Evolutionary conservation across 2,888 invertebrate genomes (phyloP), one percentile per base, ranked within the genome.

Genomic region (Camptogramma bilineatum): DNA sequence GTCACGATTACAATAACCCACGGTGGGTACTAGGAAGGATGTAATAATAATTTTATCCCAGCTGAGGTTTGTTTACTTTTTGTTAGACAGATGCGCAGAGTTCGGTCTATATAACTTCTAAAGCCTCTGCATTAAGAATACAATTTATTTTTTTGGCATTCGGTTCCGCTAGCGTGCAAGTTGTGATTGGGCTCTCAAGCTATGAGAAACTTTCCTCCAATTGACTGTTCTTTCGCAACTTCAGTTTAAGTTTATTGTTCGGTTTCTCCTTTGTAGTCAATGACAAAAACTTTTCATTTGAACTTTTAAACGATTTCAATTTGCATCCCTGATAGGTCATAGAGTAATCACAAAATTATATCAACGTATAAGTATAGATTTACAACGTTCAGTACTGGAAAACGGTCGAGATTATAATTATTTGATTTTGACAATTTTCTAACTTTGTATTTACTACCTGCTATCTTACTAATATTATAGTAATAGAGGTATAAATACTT

Each of bases 1-100:
- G 82, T 79, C 83, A 80, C 79, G 81, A 84, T 83, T 78, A 86
- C 84, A 85, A 85, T 86, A 84, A 81, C 80, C 80, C 73, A 77
- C 79, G 73, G 74, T 69, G 71, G 70, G 67, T 68, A 74, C 73
- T 65, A 70, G 65, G 74, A 79, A 71, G 66, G 73, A 78, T 78
- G 72, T 77, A 74, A 79, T 74, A 80, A 70, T 72, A 79, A 75
- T 76, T 73, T 73, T 68, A 74, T 72, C 68, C 77, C 76, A 78
- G 79, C 67, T 77, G 76, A 80, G 71, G 71, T 66, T 72, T 73
- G 65, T 65, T 66, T 62, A 66, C 62, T 58, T 62, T 66, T 62
- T 59, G 54, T 52, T 42, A 54, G 62, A 61, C 56, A 58, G 62
- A 44, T 54, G 44, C 24, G 55, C 46, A 34, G 17, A 47, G 61